Conservation (phyloP, 2,113 vertebrate genomes). For the Mesocricetus auratus region DNA sequence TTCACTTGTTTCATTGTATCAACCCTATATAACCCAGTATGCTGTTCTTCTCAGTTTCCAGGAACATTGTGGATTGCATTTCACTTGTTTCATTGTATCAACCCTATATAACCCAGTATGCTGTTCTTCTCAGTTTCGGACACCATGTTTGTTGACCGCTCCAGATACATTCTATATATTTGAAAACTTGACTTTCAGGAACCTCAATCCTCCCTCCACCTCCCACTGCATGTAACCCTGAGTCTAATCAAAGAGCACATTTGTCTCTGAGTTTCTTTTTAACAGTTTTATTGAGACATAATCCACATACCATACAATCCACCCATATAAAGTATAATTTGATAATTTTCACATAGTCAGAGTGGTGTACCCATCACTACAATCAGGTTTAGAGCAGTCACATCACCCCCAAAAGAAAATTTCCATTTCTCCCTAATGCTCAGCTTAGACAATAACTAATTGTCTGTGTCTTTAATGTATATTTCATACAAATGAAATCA, state of each 20-base stretch:
- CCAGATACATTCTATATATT: not conserved
- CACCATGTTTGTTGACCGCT: not conserved
- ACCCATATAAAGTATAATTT: not conserved
- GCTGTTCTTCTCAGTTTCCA: not conserved
- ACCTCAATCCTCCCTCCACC: not conserved
- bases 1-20: not conserved
- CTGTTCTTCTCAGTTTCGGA: not conserved
- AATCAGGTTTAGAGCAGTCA: conserved; percentile 11
- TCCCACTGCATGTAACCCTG: not conserved
- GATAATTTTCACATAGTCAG: not conserved
- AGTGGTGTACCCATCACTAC: not conserved
- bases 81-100: not conserved
- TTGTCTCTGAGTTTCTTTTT: not conserved
- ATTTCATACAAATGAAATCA: not conserved
- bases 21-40: not conserved
- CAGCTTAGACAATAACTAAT: not conserved
- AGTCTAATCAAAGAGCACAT: not conserved
- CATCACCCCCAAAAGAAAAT: not conserved
- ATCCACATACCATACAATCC: not conserved
- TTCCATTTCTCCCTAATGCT: not conserved
- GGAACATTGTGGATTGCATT: not conserved
- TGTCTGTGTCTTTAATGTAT: not conserved
- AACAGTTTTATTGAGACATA: conserved; percentile 9
- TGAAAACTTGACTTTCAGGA: not conserved
- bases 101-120: not conserved